Conservation (phyloP, 2,113 vertebrate species). For the Pimephales promelas region DNA sequence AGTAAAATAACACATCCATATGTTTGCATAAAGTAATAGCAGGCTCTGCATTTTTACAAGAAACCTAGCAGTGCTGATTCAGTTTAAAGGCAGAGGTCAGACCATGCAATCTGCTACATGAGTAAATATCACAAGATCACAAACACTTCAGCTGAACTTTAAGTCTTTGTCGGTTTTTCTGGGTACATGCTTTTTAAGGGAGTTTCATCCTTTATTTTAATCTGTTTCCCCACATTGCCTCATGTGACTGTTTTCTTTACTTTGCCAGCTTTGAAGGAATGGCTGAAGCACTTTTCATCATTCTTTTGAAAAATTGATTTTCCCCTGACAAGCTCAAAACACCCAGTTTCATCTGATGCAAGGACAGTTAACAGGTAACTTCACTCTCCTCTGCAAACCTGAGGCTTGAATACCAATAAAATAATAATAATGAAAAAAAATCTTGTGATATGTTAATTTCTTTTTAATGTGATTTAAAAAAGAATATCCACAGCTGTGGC, state of each 20-base stretch:
- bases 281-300: constrained; percentile 24
- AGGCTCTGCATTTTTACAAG: background rate
- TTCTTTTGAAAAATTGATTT: constrained; percentile 64
- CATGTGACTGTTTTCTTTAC: constrained; percentile 3
- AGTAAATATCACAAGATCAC: background rate
- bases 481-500: constrained; percentile 33
- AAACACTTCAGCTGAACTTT: background rate
- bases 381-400: constrained; percentile 56
- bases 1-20: background rate
- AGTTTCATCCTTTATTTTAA: constrained; percentile 67
- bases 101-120: background rate
- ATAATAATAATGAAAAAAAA: constrained; percentile 56
- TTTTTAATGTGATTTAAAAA: constrained; percentile 52
- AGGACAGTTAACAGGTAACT: constrained; percentile 65
- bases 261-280: constrained; percentile 30
- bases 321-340: constrained; percentile 63
- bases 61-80: background rate
- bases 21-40: background rate
- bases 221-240: constrained; percentile 54
- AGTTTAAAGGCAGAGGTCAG: background rate
- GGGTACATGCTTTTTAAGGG: constrained; percentile 54
- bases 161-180: background rate
- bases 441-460: constrained; percentile 46
- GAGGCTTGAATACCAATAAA: constrained; percentile 69
- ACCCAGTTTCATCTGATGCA: constrained; percentile 55